These are phyloP conservation scores for Babyrousa celebensis DNA, from an alignment of 2,797 vertebrate species.

Conservation along the genomic window DNA sequence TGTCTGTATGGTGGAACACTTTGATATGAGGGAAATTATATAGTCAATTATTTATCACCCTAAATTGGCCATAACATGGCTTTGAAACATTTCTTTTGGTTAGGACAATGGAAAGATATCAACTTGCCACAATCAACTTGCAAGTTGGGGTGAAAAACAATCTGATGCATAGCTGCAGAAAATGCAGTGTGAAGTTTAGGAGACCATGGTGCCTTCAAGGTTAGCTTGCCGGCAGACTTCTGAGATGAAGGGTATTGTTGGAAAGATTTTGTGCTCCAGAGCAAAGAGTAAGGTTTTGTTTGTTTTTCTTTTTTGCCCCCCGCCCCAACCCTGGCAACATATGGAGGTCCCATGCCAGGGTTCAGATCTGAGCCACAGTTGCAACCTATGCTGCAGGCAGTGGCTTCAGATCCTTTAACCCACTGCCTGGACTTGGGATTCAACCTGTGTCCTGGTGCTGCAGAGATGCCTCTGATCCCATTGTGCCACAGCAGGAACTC, in stretches of 20 bases:
- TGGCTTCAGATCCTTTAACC: too few relatives aligned
- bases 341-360: too few relatives aligned
- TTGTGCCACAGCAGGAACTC: too few relatives aligned
- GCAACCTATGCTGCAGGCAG: too few relatives aligned
- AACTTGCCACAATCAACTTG: background rate
- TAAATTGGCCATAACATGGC: background rate
- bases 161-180: background rate
- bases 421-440: too few relatives aligned
- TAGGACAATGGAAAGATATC: background rate
- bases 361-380: too few relatives aligned
- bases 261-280: background rate
- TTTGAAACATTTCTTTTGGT: background rate
- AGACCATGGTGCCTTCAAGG: background rate
- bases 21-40: background rate
- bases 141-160: background rate
- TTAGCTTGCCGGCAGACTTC: background rate
- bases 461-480: too few relatives aligned
- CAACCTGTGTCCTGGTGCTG: too few relatives aligned
- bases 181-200: background rate
- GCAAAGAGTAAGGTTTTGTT: background rate
- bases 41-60: background rate
- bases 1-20: slow-evolving; percentile 14
- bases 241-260: background rate
- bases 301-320: too few relatives aligned
- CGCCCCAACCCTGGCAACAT: too few relatives aligned